Base-by-base conservation (phyloP, 2,888 invertebrate species). In the Rhagonycha lutea region DNA sequence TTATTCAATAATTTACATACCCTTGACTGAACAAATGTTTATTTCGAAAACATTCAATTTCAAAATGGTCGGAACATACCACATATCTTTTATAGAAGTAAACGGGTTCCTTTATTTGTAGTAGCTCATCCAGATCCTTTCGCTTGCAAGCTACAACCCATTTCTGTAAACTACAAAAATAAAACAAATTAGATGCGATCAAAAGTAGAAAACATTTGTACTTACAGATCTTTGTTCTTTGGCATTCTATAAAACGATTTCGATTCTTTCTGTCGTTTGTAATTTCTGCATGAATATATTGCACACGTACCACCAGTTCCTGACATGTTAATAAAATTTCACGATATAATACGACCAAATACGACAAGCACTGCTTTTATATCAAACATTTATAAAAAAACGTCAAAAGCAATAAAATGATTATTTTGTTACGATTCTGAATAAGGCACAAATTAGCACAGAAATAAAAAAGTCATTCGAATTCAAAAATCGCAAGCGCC, bases 181-280 rank as follows among this genome's bases (percentile, higher is more conserved):
- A 61, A 3, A 61, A 61, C 14, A 10, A 61, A 61, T n/a, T n/a
- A 18, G 9, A 14, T 61, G 12, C 11, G 9, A 14, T 26, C 26
- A 26, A 26, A 26, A 26, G 26, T 14, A 8, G 12, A 4, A 11
- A 28, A 23, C 2, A 12, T 29, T 18, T 68, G 29, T 18, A 68
- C n/a, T 29, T 12, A 68, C 68, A 3, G 28, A n/a, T 24, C 14
- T 63, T 61, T 62, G 4, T 65, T 26, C 14, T 61, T 71, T 65
- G 71, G 71, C 71, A 71, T 71, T 65, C 71, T 14, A 65, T 65
- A 71, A 65, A 71, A 71, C n/a, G 71, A 71, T 26, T 71, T 71
- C 3, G 12, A 10, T 23, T 71, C 28, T 63, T 63, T 61, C 63
- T 71, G 71, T 65, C 65, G 62, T 61, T 71, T 71, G 63, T 71